Base-by-base conservation (phyloP, 2,888 invertebrate genomes). In the Mimachlamys varia region DNA sequence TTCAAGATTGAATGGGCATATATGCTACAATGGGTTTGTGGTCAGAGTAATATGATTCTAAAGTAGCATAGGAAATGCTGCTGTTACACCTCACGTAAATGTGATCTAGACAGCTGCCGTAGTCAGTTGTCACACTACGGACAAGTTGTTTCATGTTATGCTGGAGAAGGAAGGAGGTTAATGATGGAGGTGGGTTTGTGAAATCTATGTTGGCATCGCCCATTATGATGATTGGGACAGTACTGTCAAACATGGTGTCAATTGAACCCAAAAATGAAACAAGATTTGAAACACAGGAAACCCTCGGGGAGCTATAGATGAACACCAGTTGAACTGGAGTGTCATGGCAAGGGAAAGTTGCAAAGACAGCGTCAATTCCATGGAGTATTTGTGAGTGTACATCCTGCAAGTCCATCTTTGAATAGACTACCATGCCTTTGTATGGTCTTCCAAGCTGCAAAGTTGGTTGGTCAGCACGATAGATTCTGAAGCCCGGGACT, bases 1-100 rank as follows among this genome's bases (percentile, higher is more conserved):
- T n/a, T n/a, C n/a, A n/a, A n/a, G n/a, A n/a, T n/a, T n/a, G n/a
- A n/a, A n/a, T n/a, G n/a, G 27, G 62, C 13, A 90, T 15, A n/a
- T 89, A 27, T 55, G 19, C 53, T 19, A 37, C 17, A 13, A 37
- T 88, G 4, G 44, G 88, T 19, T 38, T 89, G 53, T 89, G 55
- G 27, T 89, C 88, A 53, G 88, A 89, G 55, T 53, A 89, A 10
- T 15, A 89, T 27, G 50, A 89, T 89, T 53, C 88, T 53, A 89
- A 53, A 13, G 88, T 53, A 17, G 88, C 53, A 88, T 22, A n/a
- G 12, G 44, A 88, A 17, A 27, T 89, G 7, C 27, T 2, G 3
- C n/a, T 7, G 50, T 19, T n/a, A 19, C n/a, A 12, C 15, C 62
- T 89, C 7, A 49, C 87, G 33, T 89, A 89, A 4, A 87, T 49